Evolutionary conservation across 2,888 invertebrate species (phyloP), one percentile per base, ranked within the genome.

Genomic region (Coenonympha arcania): DNA sequence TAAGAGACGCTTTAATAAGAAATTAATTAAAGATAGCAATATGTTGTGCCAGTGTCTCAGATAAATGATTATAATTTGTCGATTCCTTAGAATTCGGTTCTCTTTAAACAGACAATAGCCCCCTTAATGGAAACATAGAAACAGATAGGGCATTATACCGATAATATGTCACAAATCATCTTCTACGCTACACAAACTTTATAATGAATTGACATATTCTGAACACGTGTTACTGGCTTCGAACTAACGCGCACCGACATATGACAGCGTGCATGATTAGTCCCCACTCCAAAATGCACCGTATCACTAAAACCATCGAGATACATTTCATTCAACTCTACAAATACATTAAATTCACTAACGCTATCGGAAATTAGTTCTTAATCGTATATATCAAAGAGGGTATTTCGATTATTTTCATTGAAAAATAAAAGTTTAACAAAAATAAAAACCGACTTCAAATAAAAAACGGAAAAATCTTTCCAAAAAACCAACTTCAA

Each of bases 161-260:
- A 80, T 82, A 82, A 80, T 79, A 80, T 79, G 84, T 83, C 84
- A 84, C 84, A 83, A 84, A 85, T 84, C 84, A 83, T 85, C 82
- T 73, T 68, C 72, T 68, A 70, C 65, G 66, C 69, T 69, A 74
- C 78, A 80, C 79, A 78, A 85, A 85, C 80, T 85, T 84, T 81
- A 75, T 85, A 84, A 85, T 84, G 81, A 83, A 85, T 84, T 85
- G 85, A 84, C 81, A 79, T 81, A 85, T 85, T 84, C 84, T 68
- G 67, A 74, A 80, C 85, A 85, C 82, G 82, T 84, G 85, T 67
- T 71, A 61, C 65, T 54, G 53, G 63, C 64, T 61, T 56, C 61
- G 61, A 60, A 66, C 65, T 61, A 62, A 62, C 58, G 60, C 59
- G 56, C 49, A 34, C 47, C 58, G 61, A 64, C 64, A 59, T 60